Evolutionary conservation across 2,113 vertebrate species (phyloP).

Genomic region (Hipposideros armiger): DNA sequence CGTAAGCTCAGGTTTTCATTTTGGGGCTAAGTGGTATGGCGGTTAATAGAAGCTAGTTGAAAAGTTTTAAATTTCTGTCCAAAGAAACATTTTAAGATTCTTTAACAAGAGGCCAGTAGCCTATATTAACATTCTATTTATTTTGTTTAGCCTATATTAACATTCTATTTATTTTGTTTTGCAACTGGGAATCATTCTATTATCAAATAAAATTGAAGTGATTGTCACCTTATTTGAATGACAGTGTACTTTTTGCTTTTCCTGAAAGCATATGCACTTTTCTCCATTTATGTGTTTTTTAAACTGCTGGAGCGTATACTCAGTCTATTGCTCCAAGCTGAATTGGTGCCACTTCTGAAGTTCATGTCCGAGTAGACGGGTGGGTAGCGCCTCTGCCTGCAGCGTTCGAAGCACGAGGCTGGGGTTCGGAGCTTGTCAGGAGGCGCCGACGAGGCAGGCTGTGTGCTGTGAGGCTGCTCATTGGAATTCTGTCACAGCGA

Average conservation of each 20-base stretch:
- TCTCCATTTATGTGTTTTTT: neutral
- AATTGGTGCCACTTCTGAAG: neutral
- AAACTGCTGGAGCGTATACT: neutral
- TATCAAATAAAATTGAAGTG: conserved; percentile 58
- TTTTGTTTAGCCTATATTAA: neutral
- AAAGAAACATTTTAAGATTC: conserved; percentile 36
- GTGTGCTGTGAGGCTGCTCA: no score
- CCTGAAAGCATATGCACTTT: neutral
- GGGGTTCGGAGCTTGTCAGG: neutral
- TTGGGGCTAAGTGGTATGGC: neutral
- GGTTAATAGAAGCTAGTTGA: neutral
- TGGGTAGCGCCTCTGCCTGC: neutral
- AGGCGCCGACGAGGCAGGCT: neutral
- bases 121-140: neutral
- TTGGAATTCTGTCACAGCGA: neutral
- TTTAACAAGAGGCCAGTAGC: neutral
- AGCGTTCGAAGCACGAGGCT: accelerated
- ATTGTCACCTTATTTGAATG: neutral
- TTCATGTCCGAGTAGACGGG: neutral
- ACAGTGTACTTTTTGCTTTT: neutral
- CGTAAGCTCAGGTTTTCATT: neutral
- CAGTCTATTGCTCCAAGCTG: no score
- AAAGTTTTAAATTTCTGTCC: conserved; percentile 62
- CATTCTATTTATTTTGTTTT: neutral
- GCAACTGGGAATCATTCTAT: neutral